Percentiles rank a stretch among this genome's conserved stretches.
These are phyloP conservation scores for Malthinus seriepunctatus DNA, from an alignment of 2,888 invertebrate genomes.

Conservation along the genomic window DNA sequence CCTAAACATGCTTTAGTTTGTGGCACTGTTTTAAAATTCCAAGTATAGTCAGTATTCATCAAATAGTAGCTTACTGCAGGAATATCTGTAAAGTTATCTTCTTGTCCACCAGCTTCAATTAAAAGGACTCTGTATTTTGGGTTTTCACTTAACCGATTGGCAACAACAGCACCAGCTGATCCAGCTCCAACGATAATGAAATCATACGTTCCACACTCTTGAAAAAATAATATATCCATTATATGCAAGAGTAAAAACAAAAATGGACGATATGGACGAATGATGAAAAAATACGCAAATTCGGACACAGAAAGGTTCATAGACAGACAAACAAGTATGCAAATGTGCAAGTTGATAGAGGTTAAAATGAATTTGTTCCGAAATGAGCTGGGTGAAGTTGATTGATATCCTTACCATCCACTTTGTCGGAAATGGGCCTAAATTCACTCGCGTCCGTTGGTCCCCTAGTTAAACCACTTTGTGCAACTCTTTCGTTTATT, in stretches of 20 bases:
- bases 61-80: conserved; percentile 2
- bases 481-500: no score
- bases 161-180: conserved; percentile 67
- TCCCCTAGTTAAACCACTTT: no score
- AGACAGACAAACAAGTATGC: no score
- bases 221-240: no score
- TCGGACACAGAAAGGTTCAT: no score
- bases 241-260: no score
- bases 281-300: no score
- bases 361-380: no score
- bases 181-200: conserved; percentile 72
- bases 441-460: background rate
- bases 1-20: conserved; percentile 9
- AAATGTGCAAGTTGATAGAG: no score
- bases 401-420: background rate
- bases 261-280: no score
- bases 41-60: background rate
- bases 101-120: conserved; percentile 63
- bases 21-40: conserved; percentile 12
- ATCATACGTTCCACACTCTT: conserved; percentile 55
- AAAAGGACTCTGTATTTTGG: conserved; percentile 67
- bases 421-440: background rate
- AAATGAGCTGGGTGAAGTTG: no score
- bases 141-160: conserved; percentile 66
- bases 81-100: conserved; percentile 13